These are phyloP conservation scores for Cydia pomonella DNA, from an alignment of 1,140 invertebrate species.

Conservation along the genomic window DNA sequence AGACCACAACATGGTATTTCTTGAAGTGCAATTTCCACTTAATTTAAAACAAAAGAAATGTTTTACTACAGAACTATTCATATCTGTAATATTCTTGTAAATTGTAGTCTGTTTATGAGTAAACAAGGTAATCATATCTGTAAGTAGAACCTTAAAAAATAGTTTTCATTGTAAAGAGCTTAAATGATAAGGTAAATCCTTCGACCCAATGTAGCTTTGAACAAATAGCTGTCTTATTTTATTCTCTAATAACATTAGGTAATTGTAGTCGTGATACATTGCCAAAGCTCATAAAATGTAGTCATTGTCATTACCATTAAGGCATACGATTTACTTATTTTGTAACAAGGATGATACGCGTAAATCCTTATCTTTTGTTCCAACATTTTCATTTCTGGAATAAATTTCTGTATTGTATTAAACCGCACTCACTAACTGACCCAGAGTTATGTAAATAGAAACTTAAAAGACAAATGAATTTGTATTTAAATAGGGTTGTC, in stretches of 20 bases:
- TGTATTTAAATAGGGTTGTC: too few relatives aligned
- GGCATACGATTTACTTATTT: neutral
- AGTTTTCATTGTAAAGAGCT: neutral
- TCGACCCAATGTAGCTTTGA: neutral
- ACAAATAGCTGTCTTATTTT: neutral
- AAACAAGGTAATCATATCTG: neutral
- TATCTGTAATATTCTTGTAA: neutral
- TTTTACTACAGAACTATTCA: neutral
- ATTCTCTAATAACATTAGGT: neutral
- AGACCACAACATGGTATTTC: neutral
- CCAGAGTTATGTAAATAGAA: too few relatives aligned
- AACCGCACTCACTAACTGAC: too few relatives aligned
- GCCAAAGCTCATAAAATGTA: neutral
- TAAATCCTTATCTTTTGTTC: too few relatives aligned
- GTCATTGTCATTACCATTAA: neutral
- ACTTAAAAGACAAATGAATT: too few relatives aligned
- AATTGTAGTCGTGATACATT: neutral
- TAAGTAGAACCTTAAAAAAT: neutral
- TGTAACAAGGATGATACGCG: neutral
- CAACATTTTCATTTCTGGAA: too few relatives aligned
- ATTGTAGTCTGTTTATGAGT: neutral
- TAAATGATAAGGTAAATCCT: neutral
- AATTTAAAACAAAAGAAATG: neutral
- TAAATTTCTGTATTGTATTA: too few relatives aligned
- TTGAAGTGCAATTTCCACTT: constrained; percentile 1